Percentiles rank a stretch among this genome's conserved stretches.
Conservation (phyloP, 2,888 invertebrate species). For the Troides helena region DNA sequence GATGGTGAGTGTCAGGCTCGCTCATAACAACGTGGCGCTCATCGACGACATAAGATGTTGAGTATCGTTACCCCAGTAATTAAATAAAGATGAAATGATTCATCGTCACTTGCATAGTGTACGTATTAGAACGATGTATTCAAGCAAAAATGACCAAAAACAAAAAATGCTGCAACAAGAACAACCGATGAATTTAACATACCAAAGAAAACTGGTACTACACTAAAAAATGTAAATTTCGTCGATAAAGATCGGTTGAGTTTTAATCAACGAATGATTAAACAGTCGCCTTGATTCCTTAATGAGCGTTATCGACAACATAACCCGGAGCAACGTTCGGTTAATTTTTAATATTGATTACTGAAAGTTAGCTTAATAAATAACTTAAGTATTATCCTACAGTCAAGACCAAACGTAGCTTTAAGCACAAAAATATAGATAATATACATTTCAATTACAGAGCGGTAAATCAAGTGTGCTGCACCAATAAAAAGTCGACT, state of each 20-base stretch:
- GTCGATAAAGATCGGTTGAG: conserved; percentile 19
- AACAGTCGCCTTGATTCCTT: conserved; percentile 19
- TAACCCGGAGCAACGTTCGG: conserved; percentile 9
- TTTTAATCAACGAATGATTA: conserved; percentile 22
- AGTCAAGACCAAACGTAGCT: conserved; percentile 12
- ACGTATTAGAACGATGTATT: too few relatives aligned
- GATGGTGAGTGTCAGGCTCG: too few relatives aligned
- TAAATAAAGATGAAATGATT: too few relatives aligned
- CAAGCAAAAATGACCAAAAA: too few relatives aligned
- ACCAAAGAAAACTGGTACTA: not conserved
- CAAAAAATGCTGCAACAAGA: too few relatives aligned
- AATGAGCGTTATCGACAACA: conserved; percentile 22
- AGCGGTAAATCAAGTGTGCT: conserved; percentile 35
- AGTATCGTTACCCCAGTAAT: too few relatives aligned
- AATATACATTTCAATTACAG: conserved; percentile 38
- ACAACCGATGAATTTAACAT: too few relatives aligned
- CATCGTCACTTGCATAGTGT: too few relatives aligned
- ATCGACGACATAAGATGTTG: too few relatives aligned
- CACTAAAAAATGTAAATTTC: conserved; percentile 14
- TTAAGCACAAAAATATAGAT: conserved; percentile 33
- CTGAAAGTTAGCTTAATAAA: not conserved
- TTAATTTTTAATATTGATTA: conserved; percentile 20
- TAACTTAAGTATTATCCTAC: not conserved
- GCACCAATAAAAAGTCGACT: conserved; percentile 37
- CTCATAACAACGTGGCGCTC: too few relatives aligned